Evolutionary conservation across 1,140 invertebrate species (phyloP).

Genomic region (Pseudomyrmex gracilis): DNA sequence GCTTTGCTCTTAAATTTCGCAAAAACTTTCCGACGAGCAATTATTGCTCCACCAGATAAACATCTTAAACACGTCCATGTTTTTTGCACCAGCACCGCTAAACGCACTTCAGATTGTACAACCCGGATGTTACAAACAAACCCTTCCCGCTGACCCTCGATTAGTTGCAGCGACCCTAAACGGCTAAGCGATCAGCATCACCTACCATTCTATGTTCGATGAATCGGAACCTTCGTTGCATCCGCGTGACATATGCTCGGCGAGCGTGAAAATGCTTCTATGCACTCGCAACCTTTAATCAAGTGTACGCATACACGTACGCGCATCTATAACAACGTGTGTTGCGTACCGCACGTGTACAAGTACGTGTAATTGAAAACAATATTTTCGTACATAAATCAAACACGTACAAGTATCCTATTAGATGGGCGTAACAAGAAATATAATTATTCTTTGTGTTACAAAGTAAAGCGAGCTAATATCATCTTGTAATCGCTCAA

Average conservation of each 20-base stretch:
- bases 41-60: background rate
- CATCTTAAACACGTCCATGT: background rate
- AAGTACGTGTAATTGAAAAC: constrained; percentile 35
- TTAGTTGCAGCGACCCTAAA: constrained; percentile 62
- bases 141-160: constrained; percentile 48
- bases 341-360: background rate
- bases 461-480: background rate
- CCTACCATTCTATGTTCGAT: constrained; percentile 65
- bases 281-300: constrained; percentile 41
- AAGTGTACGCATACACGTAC: background rate
- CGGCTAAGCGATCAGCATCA: constrained; percentile 60
- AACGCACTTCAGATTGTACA: background rate
- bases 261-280: constrained; percentile 66
- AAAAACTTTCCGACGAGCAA: background rate
- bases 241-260: constrained; percentile 70
- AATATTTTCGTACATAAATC: constrained; percentile 37
- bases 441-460: background rate
- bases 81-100: background rate
- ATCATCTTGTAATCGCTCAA: background rate
- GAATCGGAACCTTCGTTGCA: constrained; percentile 69
- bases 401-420: background rate
- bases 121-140: constrained; percentile 52
- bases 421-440: background rate
- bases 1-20: background rate
- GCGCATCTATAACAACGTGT: background rate